These are phyloP conservation scores for Drosophila lacertosa DNA, from an alignment of 1,140 invertebrate species.

Conservation along the genomic window DNA sequence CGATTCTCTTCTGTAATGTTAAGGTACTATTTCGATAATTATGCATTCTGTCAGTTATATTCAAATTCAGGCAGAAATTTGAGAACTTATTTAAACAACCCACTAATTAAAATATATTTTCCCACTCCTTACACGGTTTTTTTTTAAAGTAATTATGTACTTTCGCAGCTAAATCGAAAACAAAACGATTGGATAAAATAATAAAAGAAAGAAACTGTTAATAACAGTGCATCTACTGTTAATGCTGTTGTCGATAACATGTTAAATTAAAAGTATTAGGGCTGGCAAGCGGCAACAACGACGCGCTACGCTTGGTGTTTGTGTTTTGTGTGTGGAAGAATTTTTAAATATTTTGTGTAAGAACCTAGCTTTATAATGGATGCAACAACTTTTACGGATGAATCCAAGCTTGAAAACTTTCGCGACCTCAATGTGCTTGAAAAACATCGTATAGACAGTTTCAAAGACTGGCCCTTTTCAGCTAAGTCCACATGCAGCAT, in stretches of 20 bases:
- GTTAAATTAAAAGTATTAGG: not conserved
- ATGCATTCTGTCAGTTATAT: not conserved
- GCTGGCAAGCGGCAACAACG: slow-evolving; percentile 10
- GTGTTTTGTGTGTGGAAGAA: slow-evolving; percentile 7
- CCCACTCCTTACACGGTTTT: too few species aligned
- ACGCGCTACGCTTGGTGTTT: slow-evolving; percentile 45
- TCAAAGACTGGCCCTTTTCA: slow-evolving; percentile 85
- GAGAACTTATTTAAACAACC: too few species aligned
- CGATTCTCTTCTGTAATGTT: not conserved
- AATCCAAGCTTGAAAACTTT: slow-evolving; percentile 50
- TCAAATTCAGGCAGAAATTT: not conserved
- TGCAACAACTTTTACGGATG: not conserved
- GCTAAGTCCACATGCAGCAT: slow-evolving; percentile 85
- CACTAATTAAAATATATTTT: too few species aligned
- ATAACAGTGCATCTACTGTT: not conserved
- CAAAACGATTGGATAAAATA: too few species aligned
- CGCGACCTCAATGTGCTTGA: slow-evolving; percentile 73
- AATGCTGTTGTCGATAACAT: not conserved
- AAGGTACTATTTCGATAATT: not conserved
- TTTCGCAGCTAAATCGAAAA: not conserved
- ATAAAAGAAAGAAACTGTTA: not conserved
- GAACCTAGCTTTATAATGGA: slow-evolving; percentile 17
- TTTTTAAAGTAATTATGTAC: too few species aligned
- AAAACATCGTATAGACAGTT: slow-evolving; percentile 85
- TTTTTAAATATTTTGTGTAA: not conserved